phyloP scores from a whole-genome alignment of 64 coral and sea anemone species.

The Montipora efflorescens region DNA sequence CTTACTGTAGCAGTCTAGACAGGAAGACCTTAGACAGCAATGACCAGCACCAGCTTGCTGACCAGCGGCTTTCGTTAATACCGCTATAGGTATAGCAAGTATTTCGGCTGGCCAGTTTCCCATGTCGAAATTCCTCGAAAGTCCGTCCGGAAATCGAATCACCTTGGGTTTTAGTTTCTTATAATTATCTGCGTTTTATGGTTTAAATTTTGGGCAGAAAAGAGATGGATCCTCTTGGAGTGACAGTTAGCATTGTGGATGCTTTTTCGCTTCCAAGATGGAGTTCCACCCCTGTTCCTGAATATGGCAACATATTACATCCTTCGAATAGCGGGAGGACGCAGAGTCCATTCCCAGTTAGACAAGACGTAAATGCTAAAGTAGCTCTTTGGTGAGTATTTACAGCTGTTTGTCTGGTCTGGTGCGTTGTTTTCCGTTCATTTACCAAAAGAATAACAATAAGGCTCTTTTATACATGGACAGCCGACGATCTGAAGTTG shows the following conservation, averaged over 20 bases:
- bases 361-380: constrained; percentile 77
- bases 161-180: background rate
- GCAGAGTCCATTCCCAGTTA: constrained; percentile 76
- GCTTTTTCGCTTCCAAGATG: constrained; percentile 81
- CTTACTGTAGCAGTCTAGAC: too few species aligned
- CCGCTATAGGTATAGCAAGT: too few species aligned
- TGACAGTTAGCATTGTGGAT: constrained; percentile 68
- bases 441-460: background rate
- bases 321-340: constrained; percentile 15
- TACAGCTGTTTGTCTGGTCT: background rate
- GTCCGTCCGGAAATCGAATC: background rate
- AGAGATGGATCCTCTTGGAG: constrained; percentile 89
- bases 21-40: too few species aligned
- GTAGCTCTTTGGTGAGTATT: constrained; percentile 82
- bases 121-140: background rate
- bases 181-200: background rate
- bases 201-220: background rate
- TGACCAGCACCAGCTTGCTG: too few species aligned
- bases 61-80: too few species aligned
- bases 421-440: background rate
- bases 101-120: too few species aligned
- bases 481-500: too few species aligned
- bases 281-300: constrained; percentile 64
- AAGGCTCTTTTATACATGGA: background rate
- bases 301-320: background rate